Evolutionary conservation across 2,888 invertebrate species (phyloP), one percentile per base, ranked within the genome.

Genomic region (Agrenia bidenticulata): DNA sequence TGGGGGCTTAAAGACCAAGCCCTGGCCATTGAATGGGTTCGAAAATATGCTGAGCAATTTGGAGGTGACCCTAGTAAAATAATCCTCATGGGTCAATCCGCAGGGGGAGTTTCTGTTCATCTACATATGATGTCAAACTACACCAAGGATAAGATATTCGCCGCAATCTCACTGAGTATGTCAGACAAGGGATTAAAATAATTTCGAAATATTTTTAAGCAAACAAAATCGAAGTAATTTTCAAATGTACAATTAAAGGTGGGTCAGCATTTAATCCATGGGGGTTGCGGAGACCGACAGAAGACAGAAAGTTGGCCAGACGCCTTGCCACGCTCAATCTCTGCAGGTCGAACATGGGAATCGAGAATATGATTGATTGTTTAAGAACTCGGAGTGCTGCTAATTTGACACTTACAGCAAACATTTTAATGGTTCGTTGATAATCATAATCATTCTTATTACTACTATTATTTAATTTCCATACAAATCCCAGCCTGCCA

Each of bases 281-380:
- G 69, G 37, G 60, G 15, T 21, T 69, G 13, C 17, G 69, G 58
- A 63, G 61, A 4, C 19, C 62, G 1, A 50, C 55, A 13, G 69
- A 69, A 55, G 64, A 66, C 59, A 42, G 64, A 1, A 27, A 58
- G 1, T 13, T 69, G 2, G 63, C 69, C 17, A 49, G 66, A 15
- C 39, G 66, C 19, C 39, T 69, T 15, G 69, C 69, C 1, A 51
- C 19, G 5, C 45, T 69, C 7, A 63, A 63, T 42, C 27, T 60
- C 2, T 69, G 69, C 50, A 51, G 61, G 42, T 61, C 69, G 1
- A 60, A 66, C 50, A 23, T 61, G 1, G 69, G 69, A 13, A 62
- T 61, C n/a, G 60, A 66, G 23, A 55, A 66, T 19, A 64, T 69
- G 63, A 58, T 66, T 32, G 64, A 69, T 41, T 69, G 69, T 21